Evolutionary conservation across 1,140 invertebrate species (phyloP).

Genomic region (Eulimnadia texana): DNA sequence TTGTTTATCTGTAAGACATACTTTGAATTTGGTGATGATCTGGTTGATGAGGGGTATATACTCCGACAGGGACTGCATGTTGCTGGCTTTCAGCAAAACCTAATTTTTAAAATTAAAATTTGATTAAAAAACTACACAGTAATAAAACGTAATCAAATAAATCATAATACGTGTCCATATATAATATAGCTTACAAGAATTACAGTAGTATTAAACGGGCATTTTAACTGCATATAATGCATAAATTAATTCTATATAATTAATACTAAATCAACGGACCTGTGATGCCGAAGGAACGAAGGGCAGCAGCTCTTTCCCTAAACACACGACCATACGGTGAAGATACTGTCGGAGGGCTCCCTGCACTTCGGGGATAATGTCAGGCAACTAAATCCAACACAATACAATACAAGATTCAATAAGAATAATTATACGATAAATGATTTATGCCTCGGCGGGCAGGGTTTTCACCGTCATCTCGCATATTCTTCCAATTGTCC

Average conservation of each 20-base stretch:
- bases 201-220: too few species aligned
- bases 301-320: slow-evolving; percentile 40
- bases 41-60: slow-evolving; percentile 45
- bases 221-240: too few species aligned
- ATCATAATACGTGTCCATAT: too few species aligned
- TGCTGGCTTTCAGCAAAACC: slow-evolving; percentile 33
- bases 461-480: too few species aligned
- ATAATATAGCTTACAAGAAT: too few species aligned
- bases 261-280: not conserved
- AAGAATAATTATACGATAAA: too few species aligned
- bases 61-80: slow-evolving; percentile 36
- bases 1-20: slow-evolving; percentile 21
- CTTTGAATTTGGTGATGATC: slow-evolving; percentile 43
- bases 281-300: slow-evolving; percentile 37
- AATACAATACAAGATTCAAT: slow-evolving; percentile 10
- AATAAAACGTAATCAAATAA: too few species aligned
- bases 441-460: too few species aligned
- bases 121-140: too few species aligned
- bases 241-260: too few species aligned
- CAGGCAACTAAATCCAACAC: slow-evolving; percentile 16
- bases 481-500: too few species aligned
- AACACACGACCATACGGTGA: slow-evolving; percentile 43
- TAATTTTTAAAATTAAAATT: not conserved
- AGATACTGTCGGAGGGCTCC: slow-evolving; percentile 37
- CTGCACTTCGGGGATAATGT: slow-evolving; percentile 15